Conservation (phyloP, 2,797 vertebrate species). For the Sus cebifrons region DNA sequence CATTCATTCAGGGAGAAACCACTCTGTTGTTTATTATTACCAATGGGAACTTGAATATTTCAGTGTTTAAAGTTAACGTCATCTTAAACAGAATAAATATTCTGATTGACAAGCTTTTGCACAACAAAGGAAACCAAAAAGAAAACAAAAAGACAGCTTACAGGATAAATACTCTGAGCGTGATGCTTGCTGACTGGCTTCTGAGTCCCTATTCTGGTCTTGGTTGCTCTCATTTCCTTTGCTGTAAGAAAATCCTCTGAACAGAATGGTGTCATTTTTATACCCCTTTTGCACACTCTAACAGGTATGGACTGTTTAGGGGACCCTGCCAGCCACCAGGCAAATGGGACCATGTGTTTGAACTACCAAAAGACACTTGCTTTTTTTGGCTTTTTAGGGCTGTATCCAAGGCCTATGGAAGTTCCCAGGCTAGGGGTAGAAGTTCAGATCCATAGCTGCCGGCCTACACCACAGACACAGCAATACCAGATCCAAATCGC, state of each 20-base stretch:
- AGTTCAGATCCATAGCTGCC: too few species aligned
- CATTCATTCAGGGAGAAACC: not conserved
- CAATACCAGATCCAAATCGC: too few species aligned
- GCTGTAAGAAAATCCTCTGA: constrained; percentile 14
- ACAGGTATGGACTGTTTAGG: not conserved
- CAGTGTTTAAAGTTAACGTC: not conserved
- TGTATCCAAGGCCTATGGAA: too few species aligned
- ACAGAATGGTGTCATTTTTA: not conserved
- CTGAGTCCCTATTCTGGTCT: not conserved
- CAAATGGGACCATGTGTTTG: not conserved
- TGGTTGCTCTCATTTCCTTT: constrained; percentile 34
- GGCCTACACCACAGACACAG: too few species aligned
- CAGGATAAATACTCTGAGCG: not conserved
- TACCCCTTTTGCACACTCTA: not conserved
- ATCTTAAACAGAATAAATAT: not conserved
- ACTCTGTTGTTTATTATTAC: not conserved
- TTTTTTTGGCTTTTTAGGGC: too few species aligned
- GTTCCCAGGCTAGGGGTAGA: too few species aligned
- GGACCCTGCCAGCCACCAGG: not conserved
- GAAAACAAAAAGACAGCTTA: too few species aligned
- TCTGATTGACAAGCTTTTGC: not conserved
- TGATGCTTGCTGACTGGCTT: not conserved
- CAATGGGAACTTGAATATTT: not conserved
- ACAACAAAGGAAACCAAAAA: too few species aligned
- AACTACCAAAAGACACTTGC: not conserved